Conservation (phyloP, 2,888 invertebrate species). For the Yponomeuta evonymella region DNA sequence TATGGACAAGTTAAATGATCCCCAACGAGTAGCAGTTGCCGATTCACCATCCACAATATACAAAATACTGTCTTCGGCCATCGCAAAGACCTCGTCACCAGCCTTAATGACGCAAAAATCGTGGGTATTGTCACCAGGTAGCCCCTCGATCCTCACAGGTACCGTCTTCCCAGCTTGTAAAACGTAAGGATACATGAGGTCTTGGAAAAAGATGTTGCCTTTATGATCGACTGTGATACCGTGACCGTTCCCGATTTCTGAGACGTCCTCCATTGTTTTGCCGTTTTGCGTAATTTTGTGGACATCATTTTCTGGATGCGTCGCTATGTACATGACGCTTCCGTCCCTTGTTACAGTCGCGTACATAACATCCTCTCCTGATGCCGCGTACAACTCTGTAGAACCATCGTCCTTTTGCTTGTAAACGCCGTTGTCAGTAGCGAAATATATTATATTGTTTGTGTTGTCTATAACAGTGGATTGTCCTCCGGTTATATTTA, state of each 20-base stretch:
- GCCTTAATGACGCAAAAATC: constrained; percentile 53
- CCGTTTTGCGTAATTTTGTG: constrained; percentile 56
- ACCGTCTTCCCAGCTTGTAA: constrained; percentile 43
- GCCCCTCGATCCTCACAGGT: constrained; percentile 57
- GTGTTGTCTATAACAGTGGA: constrained; percentile 66
- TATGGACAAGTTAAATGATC: constrained; percentile 47
- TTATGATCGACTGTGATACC: constrained; percentile 56
- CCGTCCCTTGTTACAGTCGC: constrained; percentile 54
- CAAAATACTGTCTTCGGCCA: constrained; percentile 62
- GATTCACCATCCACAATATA: constrained; percentile 50
- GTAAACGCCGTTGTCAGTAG: constrained; percentile 67
- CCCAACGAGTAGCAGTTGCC: constrained; percentile 46
- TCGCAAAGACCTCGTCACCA: constrained; percentile 51
- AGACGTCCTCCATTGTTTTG: constrained; percentile 47
- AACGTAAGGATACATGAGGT: constrained; percentile 57
- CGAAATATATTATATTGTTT: constrained; percentile 62
- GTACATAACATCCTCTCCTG: constrained; percentile 67
- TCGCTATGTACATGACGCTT: constrained; percentile 53
- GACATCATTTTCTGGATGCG: constrained; percentile 66
- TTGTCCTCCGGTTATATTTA: constrained; percentile 62
- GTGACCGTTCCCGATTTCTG: constrained; percentile 59
- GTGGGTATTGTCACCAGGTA: constrained; percentile 57
- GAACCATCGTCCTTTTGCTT: constrained; percentile 58
- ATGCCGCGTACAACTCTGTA: constrained; percentile 49
- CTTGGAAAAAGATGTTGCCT: constrained; percentile 62